Conservation (phyloP, 2,113 vertebrate genomes). For the Amphilophus citrinellus region DNA sequence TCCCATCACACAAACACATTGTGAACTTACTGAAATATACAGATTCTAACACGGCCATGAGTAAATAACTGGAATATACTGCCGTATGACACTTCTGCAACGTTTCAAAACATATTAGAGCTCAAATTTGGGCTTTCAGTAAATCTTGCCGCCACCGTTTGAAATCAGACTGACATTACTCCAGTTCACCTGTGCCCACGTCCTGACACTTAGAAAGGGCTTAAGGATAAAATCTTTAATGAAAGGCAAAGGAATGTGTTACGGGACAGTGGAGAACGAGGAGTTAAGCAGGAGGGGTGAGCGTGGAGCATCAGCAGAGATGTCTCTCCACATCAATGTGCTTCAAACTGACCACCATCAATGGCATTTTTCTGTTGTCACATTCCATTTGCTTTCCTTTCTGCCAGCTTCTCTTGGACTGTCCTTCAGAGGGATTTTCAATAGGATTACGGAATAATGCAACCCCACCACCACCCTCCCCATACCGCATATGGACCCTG, state of each 20-base stretch:
- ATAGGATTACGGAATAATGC: slow-evolving; percentile 86
- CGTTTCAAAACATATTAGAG: neutral
- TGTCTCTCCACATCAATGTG: slow-evolving; percentile 74
- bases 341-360: slow-evolving; percentile 81
- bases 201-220: slow-evolving; percentile 12
- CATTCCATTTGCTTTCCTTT: slow-evolving; percentile 82
- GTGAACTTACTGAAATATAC: too few relatives aligned
- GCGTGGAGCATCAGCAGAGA: slow-evolving; percentile 52
- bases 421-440: slow-evolving; percentile 83
- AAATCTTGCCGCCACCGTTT: neutral
- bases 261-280: neutral
- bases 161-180: slow-evolving; percentile 40
- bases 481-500: slow-evolving; percentile 75
- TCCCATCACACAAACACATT: neutral
- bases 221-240: neutral
- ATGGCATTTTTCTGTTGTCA: slow-evolving; percentile 82
- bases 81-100: neutral
- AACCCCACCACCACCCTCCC: slow-evolving; percentile 28
- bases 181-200: slow-evolving; percentile 49
- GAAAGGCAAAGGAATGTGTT: slow-evolving; percentile 49
- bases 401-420: slow-evolving; percentile 76
- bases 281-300: slow-evolving; percentile 27
- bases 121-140: neutral
- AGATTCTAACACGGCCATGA: too few relatives aligned
- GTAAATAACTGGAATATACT: too few relatives aligned